Evolutionary conservation across 2,888 invertebrate species (phyloP).

Genomic region (Autographa pulchrina): DNA sequence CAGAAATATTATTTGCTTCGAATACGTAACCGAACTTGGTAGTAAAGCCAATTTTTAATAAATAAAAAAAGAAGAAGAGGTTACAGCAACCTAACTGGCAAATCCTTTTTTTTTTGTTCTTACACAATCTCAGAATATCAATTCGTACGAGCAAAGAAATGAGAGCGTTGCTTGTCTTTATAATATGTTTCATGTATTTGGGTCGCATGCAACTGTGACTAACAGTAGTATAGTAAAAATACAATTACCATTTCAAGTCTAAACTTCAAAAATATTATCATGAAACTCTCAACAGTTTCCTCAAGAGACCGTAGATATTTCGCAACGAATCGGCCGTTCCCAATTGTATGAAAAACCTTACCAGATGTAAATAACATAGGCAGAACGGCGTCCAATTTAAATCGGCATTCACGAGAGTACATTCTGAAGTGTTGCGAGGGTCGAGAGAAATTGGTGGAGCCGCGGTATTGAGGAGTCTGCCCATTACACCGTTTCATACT

Average conservation of each 20-base stretch:
- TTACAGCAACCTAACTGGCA: too few relatives aligned
- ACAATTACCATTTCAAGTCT: constrained; percentile 15
- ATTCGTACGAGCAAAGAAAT: too few relatives aligned
- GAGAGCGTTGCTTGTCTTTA: too few relatives aligned
- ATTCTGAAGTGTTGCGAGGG: constrained; percentile 18
- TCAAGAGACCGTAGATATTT: constrained; percentile 83
- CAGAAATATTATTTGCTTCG: constrained; percentile 1
- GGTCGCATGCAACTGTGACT: neutral
- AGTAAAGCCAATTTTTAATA: too few relatives aligned
- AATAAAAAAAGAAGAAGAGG: too few relatives aligned
- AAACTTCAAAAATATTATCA: constrained; percentile 57
- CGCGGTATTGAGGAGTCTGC: constrained; percentile 10
- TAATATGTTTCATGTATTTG: too few relatives aligned
- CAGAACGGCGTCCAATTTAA: constrained; percentile 40
- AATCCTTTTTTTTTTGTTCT: too few relatives aligned
- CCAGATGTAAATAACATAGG: constrained; percentile 73
- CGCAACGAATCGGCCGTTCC: constrained; percentile 79
- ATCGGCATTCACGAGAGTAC: constrained; percentile 25
- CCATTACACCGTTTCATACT: too few relatives aligned
- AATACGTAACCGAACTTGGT: neutral
- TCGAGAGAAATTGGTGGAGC: constrained; percentile 28
- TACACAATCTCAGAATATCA: too few relatives aligned
- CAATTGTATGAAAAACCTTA: constrained; percentile 82
- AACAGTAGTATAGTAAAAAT: neutral
- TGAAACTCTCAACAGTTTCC: constrained; percentile 71